Conservation (phyloP, 2,113 vertebrate species). For the Mesembrinibis cayennensis region DNA sequence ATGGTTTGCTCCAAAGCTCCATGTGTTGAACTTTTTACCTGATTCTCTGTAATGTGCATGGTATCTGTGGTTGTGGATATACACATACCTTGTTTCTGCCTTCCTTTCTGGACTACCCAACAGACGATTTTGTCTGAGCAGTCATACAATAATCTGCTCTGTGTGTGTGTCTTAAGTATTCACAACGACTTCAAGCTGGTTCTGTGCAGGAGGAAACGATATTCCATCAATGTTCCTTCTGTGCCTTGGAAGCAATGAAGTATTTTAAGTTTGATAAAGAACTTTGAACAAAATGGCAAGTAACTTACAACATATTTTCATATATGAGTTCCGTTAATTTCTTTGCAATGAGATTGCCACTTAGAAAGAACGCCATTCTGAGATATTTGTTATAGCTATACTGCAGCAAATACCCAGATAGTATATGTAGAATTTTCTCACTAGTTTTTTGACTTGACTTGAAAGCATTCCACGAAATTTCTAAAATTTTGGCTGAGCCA, state of each 20-base stretch:
- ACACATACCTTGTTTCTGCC: neutral
- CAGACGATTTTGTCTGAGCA: conserved; percentile 28
- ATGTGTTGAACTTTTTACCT: neutral
- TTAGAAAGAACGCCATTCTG: neutral
- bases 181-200: neutral
- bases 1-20: neutral
- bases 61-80: neutral
- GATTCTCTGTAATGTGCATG: neutral
- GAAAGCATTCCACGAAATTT: conserved; percentile 7
- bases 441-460: neutral
- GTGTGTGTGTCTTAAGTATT: neutral
- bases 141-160: neutral
- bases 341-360: neutral
- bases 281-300: neutral
- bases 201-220: conserved; percentile 14
- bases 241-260: conserved; percentile 21
- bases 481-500: neutral
- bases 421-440: neutral
- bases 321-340: neutral
- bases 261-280: neutral
- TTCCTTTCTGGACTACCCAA: neutral
- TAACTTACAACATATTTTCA: neutral
- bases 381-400: neutral
- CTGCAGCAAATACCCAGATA: neutral
- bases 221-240: conserved; percentile 41